phyloP scores from a whole-genome alignment of 2,113 vertebrate genomes.

The Odocoileus virginianus region DNA sequence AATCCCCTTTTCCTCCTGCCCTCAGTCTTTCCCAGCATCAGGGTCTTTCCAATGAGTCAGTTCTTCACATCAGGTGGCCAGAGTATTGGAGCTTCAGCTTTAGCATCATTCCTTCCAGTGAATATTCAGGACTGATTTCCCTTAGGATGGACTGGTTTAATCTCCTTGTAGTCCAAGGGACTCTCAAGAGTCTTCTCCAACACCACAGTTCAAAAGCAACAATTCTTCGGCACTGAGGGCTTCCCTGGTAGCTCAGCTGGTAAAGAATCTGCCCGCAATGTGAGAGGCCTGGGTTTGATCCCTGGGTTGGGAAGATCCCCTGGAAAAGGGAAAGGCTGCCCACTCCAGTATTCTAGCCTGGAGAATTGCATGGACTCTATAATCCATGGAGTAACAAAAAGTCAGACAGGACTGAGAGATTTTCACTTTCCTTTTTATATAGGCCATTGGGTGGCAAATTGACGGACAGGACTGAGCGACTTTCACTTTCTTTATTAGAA shows the following conservation, averaged over 20 bases:
- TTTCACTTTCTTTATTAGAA: not conserved
- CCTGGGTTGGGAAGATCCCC: not conserved
- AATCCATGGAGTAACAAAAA: not conserved
- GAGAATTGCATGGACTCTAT: not conserved
- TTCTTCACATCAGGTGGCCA: not conserved
- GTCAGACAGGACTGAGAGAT: accelerated
- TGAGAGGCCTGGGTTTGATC: not conserved
- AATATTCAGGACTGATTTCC: not conserved
- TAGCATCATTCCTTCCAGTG: not conserved
- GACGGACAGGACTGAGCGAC: not conserved
- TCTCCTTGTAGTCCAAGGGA: not conserved
- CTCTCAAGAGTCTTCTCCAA: not conserved
- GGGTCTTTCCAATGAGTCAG: not conserved
- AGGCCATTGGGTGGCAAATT: not conserved
- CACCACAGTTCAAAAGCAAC: not conserved
- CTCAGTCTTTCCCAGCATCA: not conserved
- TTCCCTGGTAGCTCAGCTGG: not conserved
- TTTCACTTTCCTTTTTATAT: not conserved
- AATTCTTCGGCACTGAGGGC: not conserved
- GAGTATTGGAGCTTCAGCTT: not conserved
- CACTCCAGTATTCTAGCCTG: not conserved
- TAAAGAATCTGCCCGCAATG: not conserved
- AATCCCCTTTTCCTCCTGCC: not conserved
- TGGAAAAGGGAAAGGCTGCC: not conserved
- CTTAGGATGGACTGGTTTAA: not conserved